Evolutionary conservation across 2,113 vertebrate genomes (phyloP).

Genomic region (Anolis sagrei): DNA sequence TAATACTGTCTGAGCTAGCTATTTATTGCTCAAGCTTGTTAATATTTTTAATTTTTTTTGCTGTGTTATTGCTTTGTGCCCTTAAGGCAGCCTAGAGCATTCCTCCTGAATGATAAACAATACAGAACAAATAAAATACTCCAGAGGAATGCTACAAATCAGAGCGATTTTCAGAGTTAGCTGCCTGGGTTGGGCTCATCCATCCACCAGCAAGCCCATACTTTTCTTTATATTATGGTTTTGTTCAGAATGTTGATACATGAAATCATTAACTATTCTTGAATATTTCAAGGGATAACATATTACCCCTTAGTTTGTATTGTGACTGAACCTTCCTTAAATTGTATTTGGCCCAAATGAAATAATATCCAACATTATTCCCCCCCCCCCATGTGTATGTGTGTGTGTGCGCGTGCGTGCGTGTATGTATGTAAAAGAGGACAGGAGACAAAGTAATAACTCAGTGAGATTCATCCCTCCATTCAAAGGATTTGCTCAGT

Average conservation of each 20-base stretch:
- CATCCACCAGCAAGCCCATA: neutral
- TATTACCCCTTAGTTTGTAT: neutral
- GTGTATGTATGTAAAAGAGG: conserved; percentile 37
- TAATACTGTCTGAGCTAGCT: too few species aligned
- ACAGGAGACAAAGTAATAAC: neutral
- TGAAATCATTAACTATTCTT: neutral
- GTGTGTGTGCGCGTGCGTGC: too few species aligned
- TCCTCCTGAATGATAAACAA: too few species aligned
- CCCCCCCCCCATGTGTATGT: neutral
- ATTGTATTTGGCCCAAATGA: neutral
- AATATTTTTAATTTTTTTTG: too few species aligned
- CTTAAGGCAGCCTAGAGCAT: too few species aligned
- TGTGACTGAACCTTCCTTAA: neutral
- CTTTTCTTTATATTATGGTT: neutral
- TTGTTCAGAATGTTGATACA: neutral
- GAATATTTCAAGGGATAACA: neutral
- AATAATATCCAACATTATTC: neutral
- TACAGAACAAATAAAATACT: too few species aligned
- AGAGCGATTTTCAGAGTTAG: neutral
- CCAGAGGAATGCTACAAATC: neutral
- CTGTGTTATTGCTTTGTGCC: too few species aligned
- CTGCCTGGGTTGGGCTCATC: neutral
- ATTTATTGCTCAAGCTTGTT: too few species aligned
- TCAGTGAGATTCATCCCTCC: conserved; percentile 11
- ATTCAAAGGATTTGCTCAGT: neutral